Conservation (phyloP, 2,888 invertebrate genomes). For the Scaptomyza flava region DNA sequence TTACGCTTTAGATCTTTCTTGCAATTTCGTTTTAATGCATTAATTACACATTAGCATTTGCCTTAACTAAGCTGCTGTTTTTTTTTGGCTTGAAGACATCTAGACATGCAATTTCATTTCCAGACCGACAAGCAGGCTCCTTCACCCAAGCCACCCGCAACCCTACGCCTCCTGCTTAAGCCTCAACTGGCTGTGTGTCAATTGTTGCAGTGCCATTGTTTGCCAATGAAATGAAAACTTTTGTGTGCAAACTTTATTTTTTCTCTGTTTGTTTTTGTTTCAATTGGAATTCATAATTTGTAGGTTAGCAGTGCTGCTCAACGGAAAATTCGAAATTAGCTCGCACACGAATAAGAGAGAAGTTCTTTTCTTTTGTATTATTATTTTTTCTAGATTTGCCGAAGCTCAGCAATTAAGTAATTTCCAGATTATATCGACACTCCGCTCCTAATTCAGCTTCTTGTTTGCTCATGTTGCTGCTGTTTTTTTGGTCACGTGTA, state of each 20-base stretch:
- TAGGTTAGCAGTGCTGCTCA: conserved; percentile 66
- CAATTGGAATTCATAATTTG: conserved; percentile 71
- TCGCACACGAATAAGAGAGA: conserved; percentile 37
- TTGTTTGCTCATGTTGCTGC: conserved; percentile 16
- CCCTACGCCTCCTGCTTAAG: background rate
- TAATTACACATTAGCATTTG: conserved; percentile 68
- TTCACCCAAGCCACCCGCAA: background rate
- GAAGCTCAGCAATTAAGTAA: conserved; percentile 51
- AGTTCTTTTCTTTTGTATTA: conserved; percentile 48
- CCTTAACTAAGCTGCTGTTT: conserved; percentile 15
- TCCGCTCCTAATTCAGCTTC: conserved; percentile 9
- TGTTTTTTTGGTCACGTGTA: conserved; percentile 38
- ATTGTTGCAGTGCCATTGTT: conserved; percentile 60
- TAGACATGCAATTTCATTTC: conserved; percentile 62
- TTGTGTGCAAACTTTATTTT: conserved; percentile 24
- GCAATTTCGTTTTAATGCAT: conserved; percentile 65
- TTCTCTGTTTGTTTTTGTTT: conserved; percentile 2
- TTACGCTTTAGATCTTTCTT: conserved; percentile 54
- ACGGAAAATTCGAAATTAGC: conserved; percentile 35
- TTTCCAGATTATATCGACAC: conserved; percentile 50
- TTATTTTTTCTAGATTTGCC: conserved; percentile 10
- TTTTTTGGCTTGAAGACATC: conserved; percentile 24
- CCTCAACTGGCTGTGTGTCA: conserved; percentile 52
- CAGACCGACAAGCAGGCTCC: conserved; percentile 6
- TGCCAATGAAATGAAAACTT: conserved; percentile 55